Evolutionary conservation across 1,140 invertebrate genomes (phyloP).

Genomic region (Leptinotarsa undecemlineata): DNA sequence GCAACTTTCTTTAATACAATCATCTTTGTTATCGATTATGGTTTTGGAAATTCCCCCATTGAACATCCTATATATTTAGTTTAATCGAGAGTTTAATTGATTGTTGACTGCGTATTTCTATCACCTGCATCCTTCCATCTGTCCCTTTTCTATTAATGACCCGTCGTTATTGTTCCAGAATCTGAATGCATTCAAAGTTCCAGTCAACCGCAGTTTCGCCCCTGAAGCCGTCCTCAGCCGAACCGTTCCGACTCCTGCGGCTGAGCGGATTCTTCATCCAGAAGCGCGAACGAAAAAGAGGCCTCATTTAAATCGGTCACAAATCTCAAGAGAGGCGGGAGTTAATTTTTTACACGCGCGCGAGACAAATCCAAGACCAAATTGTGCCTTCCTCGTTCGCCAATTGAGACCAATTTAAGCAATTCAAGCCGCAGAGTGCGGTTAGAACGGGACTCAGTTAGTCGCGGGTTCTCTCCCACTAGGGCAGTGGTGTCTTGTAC

Average conservation of each 20-base stretch:
- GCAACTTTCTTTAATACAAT: no score
- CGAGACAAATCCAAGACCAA: slow-evolving; percentile 13
- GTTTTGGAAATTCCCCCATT: no score
- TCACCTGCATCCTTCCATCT: no score
- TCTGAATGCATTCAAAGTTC: slow-evolving; percentile 42
- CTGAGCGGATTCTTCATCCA: slow-evolving; percentile 44
- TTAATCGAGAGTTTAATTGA: no score
- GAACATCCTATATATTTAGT: no score
- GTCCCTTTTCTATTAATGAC: no score
- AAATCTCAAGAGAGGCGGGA: background rate
- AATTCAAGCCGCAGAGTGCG: slow-evolving; percentile 37
- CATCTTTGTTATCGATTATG: no score
- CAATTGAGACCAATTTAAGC: slow-evolving; percentile 47
- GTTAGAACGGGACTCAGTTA: slow-evolving; percentile 4
- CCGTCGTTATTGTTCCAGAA: slow-evolving; percentile 36
- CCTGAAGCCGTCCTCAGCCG: slow-evolving; percentile 35
- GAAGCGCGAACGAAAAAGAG: slow-evolving; percentile 46
- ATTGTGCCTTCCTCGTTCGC: slow-evolving; percentile 32
- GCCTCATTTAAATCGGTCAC: slow-evolving; percentile 34
- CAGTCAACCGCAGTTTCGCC: slow-evolving; percentile 14
- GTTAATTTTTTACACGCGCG: background rate
- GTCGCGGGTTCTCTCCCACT: background rate
- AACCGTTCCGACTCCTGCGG: slow-evolving; percentile 34
- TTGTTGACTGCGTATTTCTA: no score
- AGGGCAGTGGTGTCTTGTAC: no score